phyloP scores from a whole-genome alignment of 2,888 invertebrate genomes.

The Noctua comes region DNA sequence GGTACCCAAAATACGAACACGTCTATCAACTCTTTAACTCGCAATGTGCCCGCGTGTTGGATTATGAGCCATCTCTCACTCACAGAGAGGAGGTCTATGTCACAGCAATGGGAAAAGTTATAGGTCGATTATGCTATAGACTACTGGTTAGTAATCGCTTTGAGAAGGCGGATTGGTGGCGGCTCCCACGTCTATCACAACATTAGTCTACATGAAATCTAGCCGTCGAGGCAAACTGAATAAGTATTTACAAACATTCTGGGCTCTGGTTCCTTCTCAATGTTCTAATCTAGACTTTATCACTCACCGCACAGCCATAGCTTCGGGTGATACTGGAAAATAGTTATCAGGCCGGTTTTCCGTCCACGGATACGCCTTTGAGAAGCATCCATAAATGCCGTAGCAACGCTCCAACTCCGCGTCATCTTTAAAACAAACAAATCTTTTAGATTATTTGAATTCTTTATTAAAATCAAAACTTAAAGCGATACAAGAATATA shows the following conservation, averaged over 20 bases:
- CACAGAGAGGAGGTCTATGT: not conserved
- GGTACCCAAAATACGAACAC: no score
- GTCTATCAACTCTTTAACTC: no score
- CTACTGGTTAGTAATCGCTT: not conserved
- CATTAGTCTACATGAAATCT: no score
- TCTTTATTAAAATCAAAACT: conserved; percentile 24
- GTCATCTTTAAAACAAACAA: conserved; percentile 77
- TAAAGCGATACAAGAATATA: conserved; percentile 40
- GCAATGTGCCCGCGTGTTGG: not conserved
- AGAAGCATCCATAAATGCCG: conserved; percentile 95
- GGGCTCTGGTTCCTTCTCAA: not conserved
- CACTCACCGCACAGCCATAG: conserved; percentile 88
- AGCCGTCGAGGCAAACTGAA: no score
- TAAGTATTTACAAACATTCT: not conserved
- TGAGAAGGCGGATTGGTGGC: no score
- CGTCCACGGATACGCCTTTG: conserved; percentile 94
- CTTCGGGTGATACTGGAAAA: conserved; percentile 93
- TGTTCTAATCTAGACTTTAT: not conserved
- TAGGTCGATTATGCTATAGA: not conserved
- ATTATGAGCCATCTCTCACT: not conserved
- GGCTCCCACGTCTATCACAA: not conserved
- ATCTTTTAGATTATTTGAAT: not conserved
- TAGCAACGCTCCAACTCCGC: conserved; percentile 92
- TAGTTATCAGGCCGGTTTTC: conserved; percentile 94
- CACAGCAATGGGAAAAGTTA: not conserved